Conservation (phyloP, 2,797 vertebrate genomes). For the Urocyon cinereoargenteus region DNA sequence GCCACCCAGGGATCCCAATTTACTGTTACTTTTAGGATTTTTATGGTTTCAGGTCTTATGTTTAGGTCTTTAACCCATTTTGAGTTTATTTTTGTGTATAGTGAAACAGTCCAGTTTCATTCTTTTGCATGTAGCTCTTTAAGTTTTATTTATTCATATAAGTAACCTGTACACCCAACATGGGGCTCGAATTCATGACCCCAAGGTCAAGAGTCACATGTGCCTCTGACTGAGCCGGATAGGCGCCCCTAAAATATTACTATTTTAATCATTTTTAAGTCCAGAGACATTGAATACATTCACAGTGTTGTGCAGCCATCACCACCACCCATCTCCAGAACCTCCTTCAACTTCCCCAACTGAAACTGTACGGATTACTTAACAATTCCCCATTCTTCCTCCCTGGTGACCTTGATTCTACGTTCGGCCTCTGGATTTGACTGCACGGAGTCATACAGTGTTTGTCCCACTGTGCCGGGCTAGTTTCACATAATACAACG, state of each 20-base stretch:
- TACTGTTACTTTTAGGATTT: too few species aligned
- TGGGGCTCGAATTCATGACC: not conserved
- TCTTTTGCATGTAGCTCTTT: too few species aligned
- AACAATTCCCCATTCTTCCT: too few species aligned
- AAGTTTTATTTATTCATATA: not conserved
- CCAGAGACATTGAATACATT: not conserved
- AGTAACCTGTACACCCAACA: not conserved
- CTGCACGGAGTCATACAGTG: not conserved
- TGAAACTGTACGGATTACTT: not conserved
- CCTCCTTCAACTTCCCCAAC: not conserved
- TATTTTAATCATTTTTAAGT: not conserved
- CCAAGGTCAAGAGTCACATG: not conserved
- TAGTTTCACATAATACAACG: not conserved
- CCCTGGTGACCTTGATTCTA: not conserved
- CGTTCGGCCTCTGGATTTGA: not conserved
- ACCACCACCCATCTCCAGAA: not conserved
- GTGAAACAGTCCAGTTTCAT: too few species aligned
- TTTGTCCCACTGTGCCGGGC: not conserved
- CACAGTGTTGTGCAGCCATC: not conserved
- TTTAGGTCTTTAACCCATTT: too few species aligned
- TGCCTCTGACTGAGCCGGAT: not conserved
- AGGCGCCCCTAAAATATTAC: not conserved
- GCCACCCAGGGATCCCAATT: too few species aligned
- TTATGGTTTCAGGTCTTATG: too few species aligned
- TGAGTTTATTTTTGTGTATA: too few species aligned